Evolutionary conservation across 2,888 invertebrate species (phyloP).

Genomic region (Lepidochrysops patricia): DNA sequence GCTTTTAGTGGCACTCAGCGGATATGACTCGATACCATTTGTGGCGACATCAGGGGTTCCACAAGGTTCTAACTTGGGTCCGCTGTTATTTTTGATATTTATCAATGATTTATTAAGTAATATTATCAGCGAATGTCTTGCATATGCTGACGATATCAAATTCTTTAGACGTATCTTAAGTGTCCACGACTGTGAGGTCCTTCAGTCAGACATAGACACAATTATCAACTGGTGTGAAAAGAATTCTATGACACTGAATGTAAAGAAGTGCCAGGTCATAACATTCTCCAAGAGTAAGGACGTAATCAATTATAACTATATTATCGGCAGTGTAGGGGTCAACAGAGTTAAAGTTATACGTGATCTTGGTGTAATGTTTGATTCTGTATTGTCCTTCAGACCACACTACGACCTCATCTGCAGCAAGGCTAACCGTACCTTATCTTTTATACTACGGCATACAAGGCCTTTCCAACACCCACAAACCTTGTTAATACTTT

Average conservation of each 20-base stretch:
- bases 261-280: constrained; percentile 2
- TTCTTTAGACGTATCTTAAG: background rate
- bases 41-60: background rate
- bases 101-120: constrained; percentile 4
- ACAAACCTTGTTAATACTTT: background rate
- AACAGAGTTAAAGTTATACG: background rate
- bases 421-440: background rate
- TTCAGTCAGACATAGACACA: background rate
- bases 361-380: background rate
- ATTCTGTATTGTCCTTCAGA: background rate
- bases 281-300: constrained; percentile 2
- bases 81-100: constrained; percentile 9
- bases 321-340: background rate
- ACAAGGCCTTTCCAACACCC: background rate
- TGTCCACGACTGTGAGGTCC: background rate
- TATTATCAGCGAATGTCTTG: constrained; percentile 9
- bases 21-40: constrained; percentile 6
- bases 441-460: background rate
- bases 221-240: background rate
- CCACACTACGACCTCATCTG: background rate
- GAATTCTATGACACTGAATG: background rate
- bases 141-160: constrained; percentile 12
- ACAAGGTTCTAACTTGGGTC: constrained; percentile 11
- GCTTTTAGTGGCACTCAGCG: background rate
- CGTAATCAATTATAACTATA: background rate